A percentile compares a stretch with the other conserved stretches of the same genome.
phyloP scores from a whole-genome alignment of 2,888 invertebrate species.

The Acleris holmiana region DNA sequence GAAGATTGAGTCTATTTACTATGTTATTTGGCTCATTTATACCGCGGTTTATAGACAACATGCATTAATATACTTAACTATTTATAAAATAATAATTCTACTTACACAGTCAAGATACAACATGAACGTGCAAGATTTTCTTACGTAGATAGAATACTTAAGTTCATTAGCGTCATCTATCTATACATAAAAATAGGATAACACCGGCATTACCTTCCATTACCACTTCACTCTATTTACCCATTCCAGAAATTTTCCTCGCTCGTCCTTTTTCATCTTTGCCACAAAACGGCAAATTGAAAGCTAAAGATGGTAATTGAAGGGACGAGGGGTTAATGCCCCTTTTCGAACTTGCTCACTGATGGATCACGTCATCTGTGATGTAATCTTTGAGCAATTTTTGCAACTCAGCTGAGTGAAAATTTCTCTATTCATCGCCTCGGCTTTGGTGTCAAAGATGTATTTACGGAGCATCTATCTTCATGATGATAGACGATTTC shows the following conservation, averaged over 20 bases:
- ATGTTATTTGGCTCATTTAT: neutral
- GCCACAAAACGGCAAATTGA: conserved; percentile 79
- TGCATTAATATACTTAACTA: neutral
- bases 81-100: no score
- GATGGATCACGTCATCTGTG: conserved; percentile 76
- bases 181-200: conserved; percentile 12
- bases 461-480: conserved; percentile 35
- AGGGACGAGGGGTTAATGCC: conserved; percentile 76
- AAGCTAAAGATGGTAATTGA: conserved; percentile 82
- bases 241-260: conserved; percentile 40
- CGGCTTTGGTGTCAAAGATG: conserved; percentile 32
- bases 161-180: conserved; percentile 10
- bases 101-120: no score
- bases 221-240: conserved; percentile 35
- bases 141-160: neutral
- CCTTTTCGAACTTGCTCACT: conserved; percentile 65
- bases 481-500: conserved; percentile 30
- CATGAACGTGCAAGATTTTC: no score
- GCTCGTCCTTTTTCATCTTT: conserved; percentile 65
- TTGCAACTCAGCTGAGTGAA: conserved; percentile 46
- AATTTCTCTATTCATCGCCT: conserved; percentile 43
- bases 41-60: neutral
- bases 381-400: conserved; percentile 62
- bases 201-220: conserved; percentile 31
- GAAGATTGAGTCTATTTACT: neutral